Evolutionary conservation across 2,113 vertebrate species (phyloP), one percentile per base, ranked within the genome.

Genomic region (Eublepharis macularius): DNA sequence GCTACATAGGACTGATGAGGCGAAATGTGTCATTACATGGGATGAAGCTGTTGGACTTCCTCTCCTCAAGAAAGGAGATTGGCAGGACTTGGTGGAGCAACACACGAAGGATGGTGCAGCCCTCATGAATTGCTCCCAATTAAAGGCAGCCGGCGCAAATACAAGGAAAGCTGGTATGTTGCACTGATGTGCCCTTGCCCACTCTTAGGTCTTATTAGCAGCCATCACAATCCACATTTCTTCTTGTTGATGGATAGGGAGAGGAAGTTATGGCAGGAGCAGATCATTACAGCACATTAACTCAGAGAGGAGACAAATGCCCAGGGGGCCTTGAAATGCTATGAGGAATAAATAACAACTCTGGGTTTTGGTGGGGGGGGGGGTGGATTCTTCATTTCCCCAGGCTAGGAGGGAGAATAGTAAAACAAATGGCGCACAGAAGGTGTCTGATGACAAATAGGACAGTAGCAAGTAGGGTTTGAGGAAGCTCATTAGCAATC

Each of bases 261-360:
- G 45, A 0, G 66, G 29, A 83, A 76, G 90, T 74, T 86, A 80
- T 84, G 88, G 92, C 88, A 95, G 92, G 90, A 88, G 90, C 47
- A 93, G 89, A 91, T 91, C 90, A 93, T 94, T 94, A 94, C 76
- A 89, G 91, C 83, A 80, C 90, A 91, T 95, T 94, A 95, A 87
- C 90, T 90, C 94, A 90, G 92, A 90, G 90, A 90, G 90, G 84
- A 94, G 93, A 77, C 70, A 91, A 93, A 95, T 94, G 91, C 93
- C 93, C 85, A 92, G 89, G 93, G 94, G 93, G 92, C 84, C 89
- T 81, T 93, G 88, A 94, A 94, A 94, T 90, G 60, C 90, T 83
- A 69, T 83, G 80, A 92, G 90, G 90, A 94, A 95, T 94, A 95
- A 95, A 94, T 94, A 95, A 90, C 94, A 93, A 93, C 85, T 92